These are phyloP conservation scores for Gobio occitaniae DNA, from an alignment of 2,797 vertebrate species.

Conservation along the genomic window DNA sequence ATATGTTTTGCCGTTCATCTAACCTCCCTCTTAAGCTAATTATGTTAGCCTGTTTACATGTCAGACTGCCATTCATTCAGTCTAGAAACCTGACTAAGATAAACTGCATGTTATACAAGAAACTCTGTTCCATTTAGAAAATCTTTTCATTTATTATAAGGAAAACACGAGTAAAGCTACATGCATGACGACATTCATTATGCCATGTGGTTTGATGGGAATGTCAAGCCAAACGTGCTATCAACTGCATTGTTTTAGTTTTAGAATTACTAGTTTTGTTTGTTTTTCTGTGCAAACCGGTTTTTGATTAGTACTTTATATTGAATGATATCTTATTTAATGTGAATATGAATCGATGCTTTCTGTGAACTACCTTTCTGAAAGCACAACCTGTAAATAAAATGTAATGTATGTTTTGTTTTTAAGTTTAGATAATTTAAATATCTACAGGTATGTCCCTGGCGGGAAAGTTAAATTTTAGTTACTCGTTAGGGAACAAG, in stretches of 20 bases:
- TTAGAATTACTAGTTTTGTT: slow-evolving; percentile 1
- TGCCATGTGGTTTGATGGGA: not conserved
- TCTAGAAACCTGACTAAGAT: not conserved
- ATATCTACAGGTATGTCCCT: not conserved
- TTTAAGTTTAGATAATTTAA: not conserved
- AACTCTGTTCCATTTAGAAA: not conserved
- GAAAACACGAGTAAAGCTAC: not conserved
- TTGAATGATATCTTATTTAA: not conserved
- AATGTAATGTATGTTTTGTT: no score
- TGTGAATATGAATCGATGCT: no score
- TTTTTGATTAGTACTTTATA: not conserved
- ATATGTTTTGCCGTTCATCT: not conserved
- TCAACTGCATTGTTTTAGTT: slow-evolving; percentile 8
- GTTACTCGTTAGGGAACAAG: not conserved
- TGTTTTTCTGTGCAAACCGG: not conserved
- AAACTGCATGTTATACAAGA: not conserved
- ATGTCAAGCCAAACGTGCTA: not conserved
- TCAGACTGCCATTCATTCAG: slow-evolving; percentile 23
- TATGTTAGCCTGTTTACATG: slow-evolving; percentile 40
- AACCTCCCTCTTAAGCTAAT: slow-evolving; percentile 47
- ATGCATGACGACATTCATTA: slow-evolving; percentile 27
- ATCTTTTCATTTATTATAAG: not conserved
- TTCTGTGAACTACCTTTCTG: not conserved
- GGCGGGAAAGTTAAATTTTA: not conserved
- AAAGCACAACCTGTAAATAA: not conserved